phyloP scores from a whole-genome alignment of 1,140 invertebrate genomes.

The Magallana gigas region DNA sequence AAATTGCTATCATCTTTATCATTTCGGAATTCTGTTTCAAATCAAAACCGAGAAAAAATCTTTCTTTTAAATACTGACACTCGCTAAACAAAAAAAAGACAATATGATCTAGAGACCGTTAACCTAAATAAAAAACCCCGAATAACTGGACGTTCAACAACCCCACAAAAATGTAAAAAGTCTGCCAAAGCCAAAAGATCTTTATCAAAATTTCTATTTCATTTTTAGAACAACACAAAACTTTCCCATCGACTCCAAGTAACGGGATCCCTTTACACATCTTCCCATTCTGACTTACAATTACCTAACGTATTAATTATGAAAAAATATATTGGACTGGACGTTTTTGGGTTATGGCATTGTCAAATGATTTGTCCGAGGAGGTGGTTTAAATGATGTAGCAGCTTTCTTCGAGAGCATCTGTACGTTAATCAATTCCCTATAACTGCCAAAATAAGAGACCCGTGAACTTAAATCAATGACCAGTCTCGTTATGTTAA shows the following conservation, averaged over 20 bases:
- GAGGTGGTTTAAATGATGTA: conserved; percentile 4
- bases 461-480: conserved; percentile 42
- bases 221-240: too few relatives aligned
- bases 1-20: conserved; percentile 6
- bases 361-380: conserved; percentile 10
- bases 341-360: conserved; percentile 16
- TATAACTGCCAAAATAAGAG: conserved; percentile 42
- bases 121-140: neutral
- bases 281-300: too few relatives aligned
- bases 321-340: conserved; percentile 14
- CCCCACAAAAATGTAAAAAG: too few relatives aligned
- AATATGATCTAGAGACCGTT: neutral
- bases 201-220: too few relatives aligned
- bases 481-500: conserved; percentile 37
- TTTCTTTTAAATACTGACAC: neutral
- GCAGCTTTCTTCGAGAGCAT: conserved; percentile 34
- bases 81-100: neutral
- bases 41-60: neutral
- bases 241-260: too few relatives aligned
- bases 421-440: conserved; percentile 39
- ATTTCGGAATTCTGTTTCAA: neutral
- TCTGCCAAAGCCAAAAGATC: too few relatives aligned
- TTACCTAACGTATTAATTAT: neutral
- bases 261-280: too few relatives aligned
- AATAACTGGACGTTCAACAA: too few relatives aligned